These are phyloP conservation scores for Agraylea sexmaculata DNA, from an alignment of 1,140 invertebrate species.

Conservation along the genomic window DNA sequence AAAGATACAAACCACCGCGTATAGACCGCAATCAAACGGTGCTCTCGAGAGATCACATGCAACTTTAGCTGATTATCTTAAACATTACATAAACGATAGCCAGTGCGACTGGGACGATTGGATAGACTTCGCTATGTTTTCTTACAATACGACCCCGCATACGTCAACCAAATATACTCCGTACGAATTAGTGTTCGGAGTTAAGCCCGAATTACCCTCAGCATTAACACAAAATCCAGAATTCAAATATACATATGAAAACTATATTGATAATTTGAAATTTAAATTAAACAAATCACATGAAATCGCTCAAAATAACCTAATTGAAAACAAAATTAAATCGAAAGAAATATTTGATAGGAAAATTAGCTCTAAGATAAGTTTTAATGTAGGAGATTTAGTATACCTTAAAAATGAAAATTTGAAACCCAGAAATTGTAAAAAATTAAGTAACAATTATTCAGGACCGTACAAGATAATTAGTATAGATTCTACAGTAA, in stretches of 20 bases:
- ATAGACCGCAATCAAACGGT: constrained; percentile 25
- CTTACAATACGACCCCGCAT: constrained; percentile 3
- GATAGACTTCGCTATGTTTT: constrained; percentile 7
- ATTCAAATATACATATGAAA: constrained; percentile 24
- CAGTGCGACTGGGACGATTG: constrained; percentile 15
- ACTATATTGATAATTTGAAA: constrained; percentile 24
- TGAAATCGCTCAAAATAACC: constrained; percentile 23
- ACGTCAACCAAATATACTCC: constrained; percentile 27
- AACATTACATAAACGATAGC: constrained; percentile 25
- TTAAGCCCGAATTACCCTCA: constrained; percentile 22
- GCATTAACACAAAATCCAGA: constrained; percentile 16
- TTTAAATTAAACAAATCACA: constrained; percentile 24
- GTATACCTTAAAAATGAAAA: too few relatives aligned
- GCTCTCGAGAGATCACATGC: constrained; percentile 25
- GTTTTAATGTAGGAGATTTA: too few relatives aligned
- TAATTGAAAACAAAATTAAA: too few relatives aligned
- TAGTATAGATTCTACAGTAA: constrained; percentile 4
- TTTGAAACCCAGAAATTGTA: too few relatives aligned
- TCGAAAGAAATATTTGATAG: too few relatives aligned
- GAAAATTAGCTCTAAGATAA: too few relatives aligned
- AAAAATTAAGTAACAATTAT: too few relatives aligned
- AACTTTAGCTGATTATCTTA: constrained; percentile 27
- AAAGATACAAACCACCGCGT: constrained; percentile 20
- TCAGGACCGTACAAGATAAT: too few relatives aligned
- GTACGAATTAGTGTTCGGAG: constrained; percentile 31